These are phyloP conservation scores for Hypomesus transpacificus DNA, from an alignment of 2,113 vertebrate genomes.

Conservation along the genomic window DNA sequence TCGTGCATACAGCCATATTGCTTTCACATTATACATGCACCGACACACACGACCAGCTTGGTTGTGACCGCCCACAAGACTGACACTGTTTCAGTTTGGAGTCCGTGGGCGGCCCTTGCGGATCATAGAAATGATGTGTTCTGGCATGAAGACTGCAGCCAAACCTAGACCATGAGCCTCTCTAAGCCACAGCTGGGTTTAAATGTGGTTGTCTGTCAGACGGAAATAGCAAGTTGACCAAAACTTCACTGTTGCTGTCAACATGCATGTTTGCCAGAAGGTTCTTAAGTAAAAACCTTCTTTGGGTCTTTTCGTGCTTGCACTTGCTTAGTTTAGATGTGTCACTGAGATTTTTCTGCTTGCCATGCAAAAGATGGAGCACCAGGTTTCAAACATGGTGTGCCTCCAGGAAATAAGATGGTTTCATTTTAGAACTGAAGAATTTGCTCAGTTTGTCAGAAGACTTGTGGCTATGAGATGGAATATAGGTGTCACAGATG, in stretches of 20 bases:
- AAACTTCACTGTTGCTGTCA: conserved; percentile 21
- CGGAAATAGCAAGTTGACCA: conserved; percentile 16
- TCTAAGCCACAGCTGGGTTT: conserved; percentile 23
- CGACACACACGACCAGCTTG: not conserved
- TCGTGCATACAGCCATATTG: not conserved
- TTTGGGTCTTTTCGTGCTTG: not conserved
- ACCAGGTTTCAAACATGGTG: too few species aligned
- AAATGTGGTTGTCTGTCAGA: conserved; percentile 20
- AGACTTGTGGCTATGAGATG: too few species aligned
- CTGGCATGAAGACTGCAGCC: not conserved
- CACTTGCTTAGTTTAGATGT: not conserved
- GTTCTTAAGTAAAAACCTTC: not conserved
- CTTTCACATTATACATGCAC: not conserved
- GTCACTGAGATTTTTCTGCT: too few species aligned
- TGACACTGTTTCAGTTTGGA: conserved; percentile 15
- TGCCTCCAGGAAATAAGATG: too few species aligned
- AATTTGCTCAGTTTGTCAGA: too few species aligned
- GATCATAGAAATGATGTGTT: conserved; percentile 25
- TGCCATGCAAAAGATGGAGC: too few species aligned
- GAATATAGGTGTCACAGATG: too few species aligned
- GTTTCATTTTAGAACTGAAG: too few species aligned
- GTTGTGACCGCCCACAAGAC: not conserved
- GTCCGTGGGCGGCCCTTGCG: conserved; percentile 7
- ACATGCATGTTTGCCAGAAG: conserved; percentile 15
- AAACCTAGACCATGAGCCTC: not conserved